Base-by-base conservation (phyloP, 2,888 invertebrate species). In the Troides helena region DNA sequence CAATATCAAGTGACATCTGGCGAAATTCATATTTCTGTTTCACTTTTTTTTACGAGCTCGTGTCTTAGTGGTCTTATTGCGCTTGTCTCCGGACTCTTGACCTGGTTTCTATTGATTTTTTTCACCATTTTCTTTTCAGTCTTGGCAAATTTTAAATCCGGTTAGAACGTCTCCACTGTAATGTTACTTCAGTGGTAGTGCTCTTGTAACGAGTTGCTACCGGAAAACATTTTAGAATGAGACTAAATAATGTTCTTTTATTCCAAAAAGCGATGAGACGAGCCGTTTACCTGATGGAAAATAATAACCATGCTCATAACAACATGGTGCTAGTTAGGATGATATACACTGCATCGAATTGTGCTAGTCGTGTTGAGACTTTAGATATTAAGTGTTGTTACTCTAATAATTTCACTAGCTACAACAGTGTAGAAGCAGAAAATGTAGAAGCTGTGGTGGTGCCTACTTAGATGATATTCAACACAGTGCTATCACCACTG, bases 1-100 rank as follows among this genome's bases (percentile, higher is more conserved):
- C n/a, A 57, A 57, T 57, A 57, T 10, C n/a, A 57, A 21, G 57
- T 57, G 57, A 21, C 57, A 57, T 57, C 57, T 57, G n/a, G 57
- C 57, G 50, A 50, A 57, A 57, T 57, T 57, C 57, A 57, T 57
- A 57, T 57, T 21, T 57, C 21, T 57, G 57, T 50, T 50, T 14
- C 50, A 14, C 8, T 50, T 50, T 50, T 50, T 5, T 50, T 50
- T 50, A 50, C 17, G 50, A 17, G 14, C 50, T 12, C 50, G 50
- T 50, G 50, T 17, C 50, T 50, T 18, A 4, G 50, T 50, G 50
- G 14, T 50, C 57, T 57, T 57, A 21, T 57, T 57, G n/a, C n/a
- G 21, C 3, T 21, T 21, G 57, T 21, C 21, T 21, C 57, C 7
- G n/a, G 21, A 21, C 57, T 57, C 57, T 57, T 57, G 57, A 57